A percentile compares a stretch with the other conserved stretches of the same genome.
Evolutionary conservation across 1,140 invertebrate genomes (phyloP).

Genomic region (Drosophila elegans): DNA sequence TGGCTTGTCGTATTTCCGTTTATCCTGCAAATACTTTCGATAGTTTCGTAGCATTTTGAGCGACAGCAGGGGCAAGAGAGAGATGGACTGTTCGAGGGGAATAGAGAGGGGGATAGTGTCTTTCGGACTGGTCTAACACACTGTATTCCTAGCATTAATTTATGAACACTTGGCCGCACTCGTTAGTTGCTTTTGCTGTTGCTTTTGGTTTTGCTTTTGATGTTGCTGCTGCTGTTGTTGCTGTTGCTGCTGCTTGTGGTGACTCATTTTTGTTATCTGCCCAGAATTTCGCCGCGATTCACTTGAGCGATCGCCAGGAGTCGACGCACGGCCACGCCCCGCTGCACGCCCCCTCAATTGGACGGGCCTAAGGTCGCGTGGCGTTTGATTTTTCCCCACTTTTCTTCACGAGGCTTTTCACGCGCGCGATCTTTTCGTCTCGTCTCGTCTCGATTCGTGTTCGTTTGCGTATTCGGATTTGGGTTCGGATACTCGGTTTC

Average conservation of each 20-base stretch:
- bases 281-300: conserved; percentile 62
- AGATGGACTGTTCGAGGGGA: conserved; percentile 20
- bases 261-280: conserved; percentile 71
- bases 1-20: conserved; percentile 80
- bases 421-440: conserved; percentile 56
- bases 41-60: conserved; percentile 83
- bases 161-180: conserved; percentile 63
- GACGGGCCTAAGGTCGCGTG: conserved; percentile 76
- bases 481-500: conserved; percentile 15
- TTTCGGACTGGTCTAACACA: conserved; percentile 41
- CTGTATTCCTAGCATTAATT: conserved; percentile 73
- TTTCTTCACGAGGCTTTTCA: conserved; percentile 71
- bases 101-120: conserved; percentile 51
- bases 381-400: conserved; percentile 50
- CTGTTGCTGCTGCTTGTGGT: conserved; percentile 58
- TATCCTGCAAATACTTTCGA: conserved; percentile 83
- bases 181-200: conserved; percentile 25
- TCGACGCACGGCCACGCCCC: conserved; percentile 70
- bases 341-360: conserved; percentile 49
- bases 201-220: conserved; percentile 29
- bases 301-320: conserved; percentile 65
- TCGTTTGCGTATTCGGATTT: conserved; percentile 38
- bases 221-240: conserved; percentile 40
- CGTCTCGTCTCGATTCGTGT: conserved; percentile 50
- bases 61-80: conserved; percentile 42